Percentiles rank a stretch among this genome's conserved stretches.
Evolutionary conservation across 2,113 vertebrate species (phyloP).

Genomic region (Dicrurus megarhynchus): DNA sequence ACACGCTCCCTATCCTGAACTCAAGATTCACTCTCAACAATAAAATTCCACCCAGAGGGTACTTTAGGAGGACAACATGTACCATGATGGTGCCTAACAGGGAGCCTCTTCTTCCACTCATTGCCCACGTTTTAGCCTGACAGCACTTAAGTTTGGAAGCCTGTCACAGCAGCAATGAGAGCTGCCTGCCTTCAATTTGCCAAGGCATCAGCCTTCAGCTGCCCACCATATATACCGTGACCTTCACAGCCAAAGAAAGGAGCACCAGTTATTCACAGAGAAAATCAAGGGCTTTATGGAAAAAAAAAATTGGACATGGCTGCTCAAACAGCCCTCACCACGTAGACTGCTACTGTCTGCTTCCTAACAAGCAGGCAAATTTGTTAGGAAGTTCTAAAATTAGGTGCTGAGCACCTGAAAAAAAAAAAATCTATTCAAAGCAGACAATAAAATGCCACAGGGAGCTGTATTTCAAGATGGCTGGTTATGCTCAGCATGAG

Average conservation of each 20-base stretch:
- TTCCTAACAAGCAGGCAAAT: not conserved
- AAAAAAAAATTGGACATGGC: not conserved
- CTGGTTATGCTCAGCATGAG: not conserved
- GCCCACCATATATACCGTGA: not conserved
- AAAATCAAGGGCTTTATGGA: not conserved
- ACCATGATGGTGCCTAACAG: not conserved
- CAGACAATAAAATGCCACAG: not conserved
- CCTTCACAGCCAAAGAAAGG: not conserved
- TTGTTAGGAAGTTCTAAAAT: not conserved
- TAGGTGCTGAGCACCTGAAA: not conserved
- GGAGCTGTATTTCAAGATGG: not conserved
- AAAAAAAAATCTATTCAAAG: not conserved
- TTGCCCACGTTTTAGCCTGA: not conserved
- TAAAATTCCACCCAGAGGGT: not conserved
- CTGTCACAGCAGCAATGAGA: not conserved
- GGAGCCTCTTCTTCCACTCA: not conserved
- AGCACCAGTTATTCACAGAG: not conserved
- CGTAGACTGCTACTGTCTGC: not conserved
- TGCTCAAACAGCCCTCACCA: not conserved
- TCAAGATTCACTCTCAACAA: not conserved
- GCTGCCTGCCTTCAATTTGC: rapidly evolving
- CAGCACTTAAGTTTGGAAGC: not conserved
- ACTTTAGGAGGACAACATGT: not conserved
- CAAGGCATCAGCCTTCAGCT: not conserved
- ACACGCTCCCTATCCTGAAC: not conserved